These are phyloP conservation scores for Agonopterix subpropinquella DNA, from an alignment of 2,888 invertebrate species.

Conservation along the genomic window DNA sequence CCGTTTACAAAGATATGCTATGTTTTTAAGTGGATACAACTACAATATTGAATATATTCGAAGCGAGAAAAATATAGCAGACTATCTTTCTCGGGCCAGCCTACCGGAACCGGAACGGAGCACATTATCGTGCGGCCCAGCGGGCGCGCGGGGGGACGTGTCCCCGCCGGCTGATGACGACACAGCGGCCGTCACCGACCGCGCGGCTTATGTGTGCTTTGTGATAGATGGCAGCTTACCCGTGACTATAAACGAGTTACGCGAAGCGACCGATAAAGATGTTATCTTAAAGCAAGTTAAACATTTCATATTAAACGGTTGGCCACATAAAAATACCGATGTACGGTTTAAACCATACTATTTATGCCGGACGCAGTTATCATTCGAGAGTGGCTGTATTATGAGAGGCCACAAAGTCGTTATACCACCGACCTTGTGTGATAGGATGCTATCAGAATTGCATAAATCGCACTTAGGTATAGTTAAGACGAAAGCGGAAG, in stretches of 20 bases:
- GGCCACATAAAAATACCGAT: constrained; percentile 12
- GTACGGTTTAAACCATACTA: constrained; percentile 10
- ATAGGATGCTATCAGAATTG: constrained; percentile 9
- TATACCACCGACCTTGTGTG: constrained; percentile 12
- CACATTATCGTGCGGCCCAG: not conserved
- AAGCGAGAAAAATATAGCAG: constrained; percentile 12
- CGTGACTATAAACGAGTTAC: constrained; percentile 8
- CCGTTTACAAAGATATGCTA: constrained; percentile 13
- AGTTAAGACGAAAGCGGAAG: constrained; percentile 22
- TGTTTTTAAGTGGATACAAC: constrained; percentile 14
- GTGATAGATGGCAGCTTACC: constrained; percentile 11
- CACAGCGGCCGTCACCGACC: constrained; percentile 2
- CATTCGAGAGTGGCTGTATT: constrained; percentile 16
- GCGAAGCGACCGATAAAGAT: constrained; percentile 9
- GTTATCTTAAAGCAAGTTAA: constrained; percentile 4
- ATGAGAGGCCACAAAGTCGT: constrained; percentile 21
- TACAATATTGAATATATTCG: constrained; percentile 15
- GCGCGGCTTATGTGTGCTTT: constrained; percentile 15
- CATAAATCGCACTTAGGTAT: constrained; percentile 20
- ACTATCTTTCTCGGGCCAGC: constrained; percentile 14
- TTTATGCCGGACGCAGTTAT: constrained; percentile 13
- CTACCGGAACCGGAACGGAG: not conserved
- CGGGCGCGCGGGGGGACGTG: not conserved
- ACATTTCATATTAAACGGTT: constrained; percentile 10
- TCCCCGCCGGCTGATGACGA: not conserved